A percentile compares a stretch with the other conserved stretches of the same genome.
These are phyloP conservation scores for Rhopilema esculentum DNA, from an alignment of 30 jellyfish, hydroid and myxozoan species.

Conservation along the genomic window DNA sequence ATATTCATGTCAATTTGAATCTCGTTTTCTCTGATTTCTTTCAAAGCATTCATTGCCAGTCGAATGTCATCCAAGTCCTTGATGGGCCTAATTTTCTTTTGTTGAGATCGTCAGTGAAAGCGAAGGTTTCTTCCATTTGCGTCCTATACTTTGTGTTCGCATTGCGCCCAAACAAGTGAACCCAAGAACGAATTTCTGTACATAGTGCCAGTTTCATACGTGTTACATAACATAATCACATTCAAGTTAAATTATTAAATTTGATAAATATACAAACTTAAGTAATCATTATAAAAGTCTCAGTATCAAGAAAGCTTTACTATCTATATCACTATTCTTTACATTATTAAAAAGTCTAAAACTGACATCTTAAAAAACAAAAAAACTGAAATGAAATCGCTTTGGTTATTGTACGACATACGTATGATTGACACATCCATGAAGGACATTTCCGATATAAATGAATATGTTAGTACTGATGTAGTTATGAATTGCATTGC, in stretches of 20 bases:
- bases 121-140: slow-evolving; percentile 66
- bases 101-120: slow-evolving; percentile 60
- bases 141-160: slow-evolving; percentile 78
- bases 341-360: too few relatives aligned
- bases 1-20: slow-evolving; percentile 83
- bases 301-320: too few relatives aligned
- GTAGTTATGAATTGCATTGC: too few relatives aligned
- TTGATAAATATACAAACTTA: not conserved
- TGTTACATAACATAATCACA: slow-evolving; percentile 25
- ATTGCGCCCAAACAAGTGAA: slow-evolving; percentile 77
- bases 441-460: too few relatives aligned
- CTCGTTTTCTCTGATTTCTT: slow-evolving; percentile 75
- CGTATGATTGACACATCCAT: too few relatives aligned
- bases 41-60: slow-evolving; percentile 81
- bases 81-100: slow-evolving; percentile 74
- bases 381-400: too few relatives aligned
- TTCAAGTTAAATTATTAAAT: not conserved
- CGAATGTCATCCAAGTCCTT: slow-evolving; percentile 84
- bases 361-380: too few relatives aligned
- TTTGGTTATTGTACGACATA: too few relatives aligned
- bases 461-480: too few relatives aligned
- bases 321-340: too few relatives aligned
- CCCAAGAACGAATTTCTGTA: slow-evolving; percentile 87
- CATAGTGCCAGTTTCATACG: slow-evolving; percentile 78
- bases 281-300: not conserved